phyloP scores from a whole-genome alignment of 2,888 invertebrate species.

The Limnephilus lunatus region DNA sequence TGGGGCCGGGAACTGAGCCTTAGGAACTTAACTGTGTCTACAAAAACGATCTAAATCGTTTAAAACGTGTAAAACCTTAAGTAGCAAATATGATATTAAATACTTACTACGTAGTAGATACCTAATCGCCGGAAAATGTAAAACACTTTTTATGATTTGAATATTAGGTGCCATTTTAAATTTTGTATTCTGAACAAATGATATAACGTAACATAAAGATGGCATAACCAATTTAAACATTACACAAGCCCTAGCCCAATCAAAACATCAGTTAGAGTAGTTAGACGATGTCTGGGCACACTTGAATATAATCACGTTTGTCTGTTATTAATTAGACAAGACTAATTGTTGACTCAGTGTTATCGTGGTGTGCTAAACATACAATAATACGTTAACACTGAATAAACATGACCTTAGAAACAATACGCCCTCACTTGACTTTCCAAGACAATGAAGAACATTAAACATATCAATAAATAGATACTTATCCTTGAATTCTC shows the following conservation, averaged over 20 bases:
- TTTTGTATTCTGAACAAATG: too few relatives aligned
- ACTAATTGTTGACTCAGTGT: not conserved
- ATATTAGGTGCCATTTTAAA: too few relatives aligned
- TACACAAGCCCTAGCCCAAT: not conserved
- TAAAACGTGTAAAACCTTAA: not conserved
- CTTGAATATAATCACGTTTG: not conserved
- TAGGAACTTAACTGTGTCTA: too few relatives aligned
- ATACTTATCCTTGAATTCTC: too few relatives aligned
- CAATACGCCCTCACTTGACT: not conserved
- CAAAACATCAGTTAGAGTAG: not conserved
- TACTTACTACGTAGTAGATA: too few relatives aligned
- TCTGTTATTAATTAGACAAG: not conserved
- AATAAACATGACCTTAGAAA: not conserved
- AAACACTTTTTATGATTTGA: too few relatives aligned
- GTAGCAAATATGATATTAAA: too few relatives aligned
- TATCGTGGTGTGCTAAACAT: not conserved
- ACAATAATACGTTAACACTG: not conserved
- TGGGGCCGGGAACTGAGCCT: too few relatives aligned
- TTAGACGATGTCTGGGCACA: not conserved
- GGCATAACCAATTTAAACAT: not conserved
- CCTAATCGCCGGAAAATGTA: too few relatives aligned
- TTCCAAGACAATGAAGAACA: not conserved
- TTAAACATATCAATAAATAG: not conserved
- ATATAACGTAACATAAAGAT: not conserved
- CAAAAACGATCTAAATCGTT: not conserved